phyloP scores from a whole-genome alignment of 2,888 invertebrate species.

The Phoronis australis region DNA sequence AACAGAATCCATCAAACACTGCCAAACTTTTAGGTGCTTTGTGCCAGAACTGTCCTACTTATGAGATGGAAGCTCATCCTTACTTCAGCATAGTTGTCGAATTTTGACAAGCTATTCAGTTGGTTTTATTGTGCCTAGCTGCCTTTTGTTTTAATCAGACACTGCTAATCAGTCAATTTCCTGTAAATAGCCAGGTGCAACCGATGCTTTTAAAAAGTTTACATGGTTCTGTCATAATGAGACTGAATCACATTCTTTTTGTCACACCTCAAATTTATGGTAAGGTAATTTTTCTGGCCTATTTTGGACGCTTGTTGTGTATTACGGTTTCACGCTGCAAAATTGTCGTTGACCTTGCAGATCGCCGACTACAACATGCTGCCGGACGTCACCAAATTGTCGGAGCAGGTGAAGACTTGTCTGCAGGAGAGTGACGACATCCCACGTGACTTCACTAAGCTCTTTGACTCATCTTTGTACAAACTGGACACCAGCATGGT shows the following conservation, averaged over 20 bases:
- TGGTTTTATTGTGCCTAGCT: no score
- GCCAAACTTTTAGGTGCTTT: no score
- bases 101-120: no score
- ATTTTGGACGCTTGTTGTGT: not conserved
- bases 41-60: no score
- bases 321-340: not conserved
- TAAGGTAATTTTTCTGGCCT: no score
- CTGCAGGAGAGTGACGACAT: constrained; percentile 66
- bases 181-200: no score
- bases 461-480: constrained; percentile 57
- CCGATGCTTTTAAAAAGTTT: not conserved
- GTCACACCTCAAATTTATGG: not conserved
- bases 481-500: constrained; percentile 62
- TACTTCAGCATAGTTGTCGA: no score
- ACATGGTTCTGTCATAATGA: not conserved
- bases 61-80: no score
- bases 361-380: constrained; percentile 86
- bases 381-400: constrained; percentile 77
- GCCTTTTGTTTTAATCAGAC: no score
- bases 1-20: no score
- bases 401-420: constrained; percentile 74
- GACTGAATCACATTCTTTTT: not conserved
- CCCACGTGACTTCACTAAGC: constrained; percentile 70
- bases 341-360: constrained; percentile 54
- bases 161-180: no score